Conservation (phyloP, 2,797 vertebrate species). For the Pelochelys cantorii region DNA sequence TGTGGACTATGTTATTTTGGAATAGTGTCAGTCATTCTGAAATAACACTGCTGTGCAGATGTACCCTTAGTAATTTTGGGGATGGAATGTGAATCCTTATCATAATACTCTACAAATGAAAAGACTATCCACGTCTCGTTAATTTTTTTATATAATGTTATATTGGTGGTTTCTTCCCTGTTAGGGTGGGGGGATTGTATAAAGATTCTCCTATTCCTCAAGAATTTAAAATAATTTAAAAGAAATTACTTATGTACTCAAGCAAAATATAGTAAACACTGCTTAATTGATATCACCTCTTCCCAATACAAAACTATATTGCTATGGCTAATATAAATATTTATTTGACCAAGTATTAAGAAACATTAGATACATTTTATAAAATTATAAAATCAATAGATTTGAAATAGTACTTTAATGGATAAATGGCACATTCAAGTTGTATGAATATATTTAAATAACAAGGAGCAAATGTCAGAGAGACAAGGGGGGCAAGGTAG, state of each 20-base stretch:
- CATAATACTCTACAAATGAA: background rate
- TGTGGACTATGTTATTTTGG: no score
- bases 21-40: no score
- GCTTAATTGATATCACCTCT: background rate
- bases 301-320: background rate
- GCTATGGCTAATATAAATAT: background rate
- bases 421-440: background rate
- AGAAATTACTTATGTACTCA: background rate
- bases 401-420: background rate
- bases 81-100: background rate
- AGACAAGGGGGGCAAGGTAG: background rate
- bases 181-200: background rate
- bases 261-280: background rate
- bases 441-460: background rate
- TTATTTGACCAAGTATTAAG: background rate
- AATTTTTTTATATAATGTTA: background rate
- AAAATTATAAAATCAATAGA: background rate
- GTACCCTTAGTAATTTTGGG: background rate
- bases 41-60: no score
- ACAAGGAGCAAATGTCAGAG: background rate
- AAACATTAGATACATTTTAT: background rate
- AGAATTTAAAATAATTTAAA: background rate
- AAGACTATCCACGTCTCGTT: background rate
- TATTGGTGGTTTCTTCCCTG: background rate
- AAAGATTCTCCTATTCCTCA: background rate